Conservation (phyloP, 2,113 vertebrate species). For the Saguinus imperator region DNA sequence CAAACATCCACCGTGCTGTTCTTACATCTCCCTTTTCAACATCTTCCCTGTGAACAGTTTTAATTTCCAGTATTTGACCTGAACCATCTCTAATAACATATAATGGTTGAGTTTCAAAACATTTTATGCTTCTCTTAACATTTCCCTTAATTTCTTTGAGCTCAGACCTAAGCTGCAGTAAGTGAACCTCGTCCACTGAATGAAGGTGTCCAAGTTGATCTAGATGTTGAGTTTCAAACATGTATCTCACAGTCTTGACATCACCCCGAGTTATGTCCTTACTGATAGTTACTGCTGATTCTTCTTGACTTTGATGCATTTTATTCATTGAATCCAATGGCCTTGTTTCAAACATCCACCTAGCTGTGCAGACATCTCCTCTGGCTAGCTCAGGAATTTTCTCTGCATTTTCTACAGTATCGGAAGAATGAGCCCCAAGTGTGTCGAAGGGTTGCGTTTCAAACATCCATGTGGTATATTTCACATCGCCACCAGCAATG, state of each 20-base stretch:
- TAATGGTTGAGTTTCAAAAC: constrained; percentile 90
- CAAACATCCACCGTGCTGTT: constrained; percentile 90
- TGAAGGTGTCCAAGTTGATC: constrained; percentile 88
- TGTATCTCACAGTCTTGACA: constrained; percentile 88
- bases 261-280: constrained; percentile 87
- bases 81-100: constrained; percentile 90
- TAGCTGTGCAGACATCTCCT: constrained; percentile 85
- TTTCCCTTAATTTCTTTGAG: constrained; percentile 89
- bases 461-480: constrained; percentile 91
- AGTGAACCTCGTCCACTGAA: constrained; percentile 87
- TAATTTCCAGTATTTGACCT: constrained; percentile 89
- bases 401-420: constrained; percentile 77
- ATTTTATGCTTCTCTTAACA: constrained; percentile 88
- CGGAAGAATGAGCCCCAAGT: constrained; percentile 71
- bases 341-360: constrained; percentile 91
- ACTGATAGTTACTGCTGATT: constrained; percentile 42
- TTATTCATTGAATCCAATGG: constrained; percentile 88
- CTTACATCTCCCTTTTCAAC: constrained; percentile 88
- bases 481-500: constrained; percentile 88
- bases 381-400: constrained; percentile 87
- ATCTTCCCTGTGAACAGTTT: constrained; percentile 90
- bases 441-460: constrained; percentile 88
- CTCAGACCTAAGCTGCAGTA: constrained; percentile 89
- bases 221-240: constrained; percentile 90
- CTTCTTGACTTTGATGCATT: constrained; percentile 83